These are phyloP conservation scores for Aegotheles bennettii DNA, from an alignment of 2,113 vertebrate genomes.

Conservation along the genomic window DNA sequence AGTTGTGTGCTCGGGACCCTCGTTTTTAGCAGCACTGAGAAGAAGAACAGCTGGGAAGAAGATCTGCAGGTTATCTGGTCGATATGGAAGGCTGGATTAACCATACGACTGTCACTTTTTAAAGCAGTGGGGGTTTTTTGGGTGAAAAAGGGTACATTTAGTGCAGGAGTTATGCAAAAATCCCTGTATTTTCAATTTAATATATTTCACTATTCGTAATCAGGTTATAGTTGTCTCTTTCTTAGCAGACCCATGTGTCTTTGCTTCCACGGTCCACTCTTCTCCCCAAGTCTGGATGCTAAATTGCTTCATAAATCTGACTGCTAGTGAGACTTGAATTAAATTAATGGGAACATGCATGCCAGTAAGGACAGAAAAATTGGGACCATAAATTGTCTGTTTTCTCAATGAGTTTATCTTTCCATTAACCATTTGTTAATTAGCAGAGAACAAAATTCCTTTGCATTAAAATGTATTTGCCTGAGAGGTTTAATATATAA, in stretches of 20 bases:
- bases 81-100: accelerated
- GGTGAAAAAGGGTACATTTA: neutral
- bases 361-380: neutral
- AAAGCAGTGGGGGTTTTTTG: accelerated
- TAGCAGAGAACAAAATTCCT: neutral
- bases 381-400: neutral
- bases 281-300: neutral
- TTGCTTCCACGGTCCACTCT: accelerated
- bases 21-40: neutral
- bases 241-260: neutral
- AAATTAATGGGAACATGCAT: neutral
- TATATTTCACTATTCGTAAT: neutral
- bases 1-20: neutral
- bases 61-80: neutral
- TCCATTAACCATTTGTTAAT: neutral
- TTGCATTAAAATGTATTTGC: neutral
- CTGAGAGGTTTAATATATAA: too few species aligned
- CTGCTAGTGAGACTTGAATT: neutral
- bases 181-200: accelerated
- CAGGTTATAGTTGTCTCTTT: neutral
- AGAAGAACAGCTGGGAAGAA: neutral
- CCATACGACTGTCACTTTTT: accelerated
- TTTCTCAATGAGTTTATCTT: neutral
- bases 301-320: neutral
- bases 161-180: accelerated